A percentile compares a stretch with the other conserved stretches of the same genome.
These are phyloP conservation scores for Chaetophractus vellerosus DNA, from an alignment of 2,797 vertebrate genomes.

Conservation along the genomic window DNA sequence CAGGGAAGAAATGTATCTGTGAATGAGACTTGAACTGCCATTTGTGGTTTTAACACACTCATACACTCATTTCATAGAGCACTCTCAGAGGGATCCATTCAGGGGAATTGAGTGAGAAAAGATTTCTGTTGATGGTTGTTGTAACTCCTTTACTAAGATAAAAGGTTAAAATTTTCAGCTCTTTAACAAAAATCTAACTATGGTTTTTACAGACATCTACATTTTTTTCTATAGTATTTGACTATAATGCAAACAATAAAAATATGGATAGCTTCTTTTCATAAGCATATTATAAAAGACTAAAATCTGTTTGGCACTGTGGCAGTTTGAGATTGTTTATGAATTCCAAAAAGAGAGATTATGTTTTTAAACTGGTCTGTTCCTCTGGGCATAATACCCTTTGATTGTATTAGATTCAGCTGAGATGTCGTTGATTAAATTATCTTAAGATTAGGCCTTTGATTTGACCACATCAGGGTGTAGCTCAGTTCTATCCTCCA, in stretches of 20 bases:
- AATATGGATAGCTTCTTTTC: neutral
- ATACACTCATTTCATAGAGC: neutral
- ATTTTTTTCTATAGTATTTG: neutral
- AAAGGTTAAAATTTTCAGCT: neutral
- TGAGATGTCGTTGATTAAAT: no score
- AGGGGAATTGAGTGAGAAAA: neutral
- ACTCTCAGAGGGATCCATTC: neutral
- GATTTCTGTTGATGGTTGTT: neutral
- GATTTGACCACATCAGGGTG: no score
- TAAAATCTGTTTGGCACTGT: neutral
- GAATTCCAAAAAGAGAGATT: no score
- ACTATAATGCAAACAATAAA: slow-evolving; percentile 29
- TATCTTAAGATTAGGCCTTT: no score
- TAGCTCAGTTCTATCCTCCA: no score
- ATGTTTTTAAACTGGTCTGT: no score
- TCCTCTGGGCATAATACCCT: no score
- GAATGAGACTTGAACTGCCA: neutral
- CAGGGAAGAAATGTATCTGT: accelerated
- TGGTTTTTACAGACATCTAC: neutral
- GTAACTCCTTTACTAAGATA: neutral
- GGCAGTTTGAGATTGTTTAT: no score
- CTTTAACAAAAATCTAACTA: neutral
- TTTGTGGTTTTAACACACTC: neutral
- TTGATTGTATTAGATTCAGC: no score
- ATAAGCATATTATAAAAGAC: neutral